These are phyloP conservation scores for Cygnus atratus DNA, from an alignment of 2,113 vertebrate genomes.

Conservation along the genomic window DNA sequence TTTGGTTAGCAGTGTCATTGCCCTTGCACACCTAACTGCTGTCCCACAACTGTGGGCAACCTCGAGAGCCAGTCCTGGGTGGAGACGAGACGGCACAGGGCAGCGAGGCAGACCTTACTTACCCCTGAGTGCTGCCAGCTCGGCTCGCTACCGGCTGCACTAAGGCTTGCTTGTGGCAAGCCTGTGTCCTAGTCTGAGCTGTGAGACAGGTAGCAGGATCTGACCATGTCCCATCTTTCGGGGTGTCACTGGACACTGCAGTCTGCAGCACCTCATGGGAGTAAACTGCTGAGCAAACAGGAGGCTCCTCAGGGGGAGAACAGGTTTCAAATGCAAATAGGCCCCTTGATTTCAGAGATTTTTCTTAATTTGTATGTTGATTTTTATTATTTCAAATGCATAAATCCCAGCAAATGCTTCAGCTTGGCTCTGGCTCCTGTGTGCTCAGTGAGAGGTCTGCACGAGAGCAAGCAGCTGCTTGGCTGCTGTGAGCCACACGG, in stretches of 20 bases:
- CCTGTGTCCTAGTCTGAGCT: background rate
- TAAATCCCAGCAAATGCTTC: background rate
- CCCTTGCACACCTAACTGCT: background rate
- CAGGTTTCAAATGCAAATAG: background rate
- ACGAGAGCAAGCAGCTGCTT: background rate
- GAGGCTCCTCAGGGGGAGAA: rapidly evolving
- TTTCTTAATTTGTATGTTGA: conserved; percentile 32
- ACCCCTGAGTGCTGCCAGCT: background rate
- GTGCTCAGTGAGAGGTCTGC: background rate
- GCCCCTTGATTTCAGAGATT: background rate
- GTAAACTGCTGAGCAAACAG: background rate
- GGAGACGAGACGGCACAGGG: background rate
- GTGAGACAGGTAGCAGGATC: rapidly evolving
- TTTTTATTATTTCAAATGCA: conserved; percentile 12
- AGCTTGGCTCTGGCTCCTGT: background rate
- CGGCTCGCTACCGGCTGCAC: background rate
- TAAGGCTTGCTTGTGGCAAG: background rate
- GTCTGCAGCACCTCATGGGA: background rate
- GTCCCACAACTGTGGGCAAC: background rate
- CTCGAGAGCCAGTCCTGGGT: background rate
- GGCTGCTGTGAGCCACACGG: background rate
- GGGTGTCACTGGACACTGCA: rapidly evolving
- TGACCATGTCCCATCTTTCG: background rate
- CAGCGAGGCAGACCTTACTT: background rate
- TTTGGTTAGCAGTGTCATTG: background rate